These are phyloP conservation scores for Tokudaia muenninki DNA, from an alignment of 2,797 vertebrate species.

Conservation along the genomic window DNA sequence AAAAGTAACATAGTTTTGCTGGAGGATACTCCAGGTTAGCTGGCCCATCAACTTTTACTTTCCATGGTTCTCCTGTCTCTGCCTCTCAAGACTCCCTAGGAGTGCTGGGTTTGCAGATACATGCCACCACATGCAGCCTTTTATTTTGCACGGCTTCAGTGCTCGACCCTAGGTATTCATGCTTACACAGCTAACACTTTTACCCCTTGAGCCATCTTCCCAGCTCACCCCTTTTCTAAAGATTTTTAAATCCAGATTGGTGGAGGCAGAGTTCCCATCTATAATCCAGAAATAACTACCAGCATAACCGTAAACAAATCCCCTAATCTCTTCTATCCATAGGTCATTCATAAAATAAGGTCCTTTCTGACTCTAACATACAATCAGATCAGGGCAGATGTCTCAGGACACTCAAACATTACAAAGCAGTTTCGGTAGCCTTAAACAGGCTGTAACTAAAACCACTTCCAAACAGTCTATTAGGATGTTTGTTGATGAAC, in stretches of 20 bases:
- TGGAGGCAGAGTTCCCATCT: not conserved
- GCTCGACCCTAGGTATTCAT: no score
- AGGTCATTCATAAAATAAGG: constrained; percentile 18
- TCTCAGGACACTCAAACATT: constrained; percentile 34
- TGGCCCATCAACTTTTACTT: not conserved
- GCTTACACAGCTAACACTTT: not conserved
- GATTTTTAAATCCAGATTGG: not conserved
- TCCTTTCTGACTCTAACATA: not conserved
- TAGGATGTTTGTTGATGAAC: constrained; percentile 43
- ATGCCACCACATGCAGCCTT: not conserved
- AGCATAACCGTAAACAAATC: not conserved
- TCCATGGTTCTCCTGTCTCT: not conserved
- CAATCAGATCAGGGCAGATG: not conserved
- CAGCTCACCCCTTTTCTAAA: not conserved
- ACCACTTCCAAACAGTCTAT: not conserved
- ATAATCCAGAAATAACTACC: not conserved
- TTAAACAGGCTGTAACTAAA: constrained; percentile 50
- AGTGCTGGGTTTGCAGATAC: not conserved
- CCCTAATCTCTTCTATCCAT: not conserved
- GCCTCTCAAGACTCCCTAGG: not conserved
- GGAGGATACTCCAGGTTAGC: not conserved
- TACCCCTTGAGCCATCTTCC: not conserved
- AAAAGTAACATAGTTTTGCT: not conserved
- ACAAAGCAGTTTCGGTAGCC: not conserved
- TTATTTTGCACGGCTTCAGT: not conserved